Conservation (phyloP, 2,113 vertebrate species). For the Hepsetus odoe region DNA sequence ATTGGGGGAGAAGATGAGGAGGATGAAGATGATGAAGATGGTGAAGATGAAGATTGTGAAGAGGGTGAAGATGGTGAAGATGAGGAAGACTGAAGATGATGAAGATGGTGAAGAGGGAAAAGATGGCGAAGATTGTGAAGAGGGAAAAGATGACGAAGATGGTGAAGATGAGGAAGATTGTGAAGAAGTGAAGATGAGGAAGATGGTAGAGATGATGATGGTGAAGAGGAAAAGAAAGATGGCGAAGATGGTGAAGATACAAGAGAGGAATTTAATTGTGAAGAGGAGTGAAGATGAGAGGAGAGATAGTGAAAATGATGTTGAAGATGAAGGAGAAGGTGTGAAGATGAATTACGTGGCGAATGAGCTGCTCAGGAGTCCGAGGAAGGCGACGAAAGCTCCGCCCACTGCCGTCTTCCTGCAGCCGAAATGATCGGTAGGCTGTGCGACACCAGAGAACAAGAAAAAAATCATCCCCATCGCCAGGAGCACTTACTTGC, state of each 20-base stretch:
- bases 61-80: background rate
- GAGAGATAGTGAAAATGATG: background rate
- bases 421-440: slow-evolving; percentile 96
- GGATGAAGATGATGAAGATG: background rate
- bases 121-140: background rate
- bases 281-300: too few species aligned
- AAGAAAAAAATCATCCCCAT: slow-evolving; percentile 99
- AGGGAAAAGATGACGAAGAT: too few species aligned
- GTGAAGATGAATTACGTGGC: slow-evolving; percentile 85
- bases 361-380: slow-evolving; percentile 92
- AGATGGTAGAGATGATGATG: background rate
- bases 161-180: too few species aligned
- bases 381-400: slow-evolving; percentile 88
- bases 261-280: background rate
- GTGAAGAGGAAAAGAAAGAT: too few species aligned
- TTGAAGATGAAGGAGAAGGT: background rate
- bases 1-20: background rate
- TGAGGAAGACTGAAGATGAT: background rate
- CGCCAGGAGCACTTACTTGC: slow-evolving; percentile 93
- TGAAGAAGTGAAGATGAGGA: background rate
- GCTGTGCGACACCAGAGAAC: slow-evolving; percentile 96
- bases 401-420: slow-evolving; percentile 89
- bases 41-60: background rate
- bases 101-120: background rate
- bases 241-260: background rate